Percentiles rank a stretch among this genome's conserved stretches.
These are phyloP conservation scores for Lepetodrilus schrolli DNA, from an alignment of 2,888 invertebrate species.

Conservation along the genomic window DNA sequence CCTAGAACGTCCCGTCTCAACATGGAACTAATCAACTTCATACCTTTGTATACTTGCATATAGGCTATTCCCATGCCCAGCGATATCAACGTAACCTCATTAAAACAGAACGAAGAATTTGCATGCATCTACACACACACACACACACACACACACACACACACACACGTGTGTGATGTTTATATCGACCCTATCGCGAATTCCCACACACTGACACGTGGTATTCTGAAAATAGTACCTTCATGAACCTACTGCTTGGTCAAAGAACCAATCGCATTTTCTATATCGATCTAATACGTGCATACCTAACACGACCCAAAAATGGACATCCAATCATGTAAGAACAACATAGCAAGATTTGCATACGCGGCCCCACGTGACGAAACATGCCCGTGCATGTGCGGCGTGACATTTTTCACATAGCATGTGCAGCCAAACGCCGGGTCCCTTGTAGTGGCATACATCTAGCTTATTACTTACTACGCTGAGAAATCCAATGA, in stretches of 20 bases:
- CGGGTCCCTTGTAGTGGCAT: too few species aligned
- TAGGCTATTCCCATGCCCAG: too few species aligned
- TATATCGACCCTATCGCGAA: conserved; percentile 2
- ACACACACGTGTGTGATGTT: background rate
- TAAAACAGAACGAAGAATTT: background rate
- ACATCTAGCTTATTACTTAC: too few species aligned
- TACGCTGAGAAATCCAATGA: too few species aligned
- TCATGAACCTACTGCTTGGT: background rate
- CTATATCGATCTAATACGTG: background rate
- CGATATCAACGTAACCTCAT: too few species aligned
- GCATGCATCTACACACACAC: background rate
- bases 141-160: background rate
- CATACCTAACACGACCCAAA: conserved; percentile 7
- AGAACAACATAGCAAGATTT: conserved; percentile 11
- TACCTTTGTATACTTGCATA: too few species aligned
- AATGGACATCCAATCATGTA: background rate
- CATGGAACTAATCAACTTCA: too few species aligned
- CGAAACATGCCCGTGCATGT: conserved; percentile 12
- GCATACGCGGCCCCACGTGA: conserved; percentile 17
- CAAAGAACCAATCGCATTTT: background rate
- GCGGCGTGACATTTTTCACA: conserved; percentile 8
- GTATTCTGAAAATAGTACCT: background rate
- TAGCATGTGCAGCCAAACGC: too few species aligned
- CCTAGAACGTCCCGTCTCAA: too few species aligned
- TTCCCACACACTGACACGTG: background rate